A percentile compares a stretch with the other conserved stretches of the same genome.
Conservation (phyloP, 2,113 vertebrate genomes). For the Stomatorhinus ivindoensis region DNA sequence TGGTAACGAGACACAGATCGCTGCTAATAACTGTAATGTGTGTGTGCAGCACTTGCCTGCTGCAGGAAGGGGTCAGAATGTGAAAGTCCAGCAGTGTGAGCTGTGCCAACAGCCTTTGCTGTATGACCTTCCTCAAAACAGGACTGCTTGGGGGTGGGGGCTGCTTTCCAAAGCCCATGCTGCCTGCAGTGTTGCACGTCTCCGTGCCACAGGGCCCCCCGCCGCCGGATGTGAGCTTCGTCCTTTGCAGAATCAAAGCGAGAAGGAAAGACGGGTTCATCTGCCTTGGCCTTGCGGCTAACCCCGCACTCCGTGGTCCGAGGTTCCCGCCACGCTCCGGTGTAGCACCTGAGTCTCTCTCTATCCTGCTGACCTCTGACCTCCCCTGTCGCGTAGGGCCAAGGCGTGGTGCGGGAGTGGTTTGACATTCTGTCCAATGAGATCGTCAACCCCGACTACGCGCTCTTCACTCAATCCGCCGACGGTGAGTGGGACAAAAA, state of each 20-base stretch:
- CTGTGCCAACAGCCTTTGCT: not conserved
- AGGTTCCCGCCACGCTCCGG: not conserved
- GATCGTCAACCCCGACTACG: constrained; percentile 97
- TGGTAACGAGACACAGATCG: not conserved
- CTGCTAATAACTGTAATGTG: not conserved
- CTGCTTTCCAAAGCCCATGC: not conserved
- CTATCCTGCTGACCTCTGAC: constrained; percentile 7
- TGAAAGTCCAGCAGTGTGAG: not conserved
- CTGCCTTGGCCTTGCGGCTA: not conserved
- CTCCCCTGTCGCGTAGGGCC: constrained; percentile 64
- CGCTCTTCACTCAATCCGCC: constrained; percentile 93
- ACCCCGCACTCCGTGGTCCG: too few species aligned
- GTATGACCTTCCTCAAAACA: not conserved
- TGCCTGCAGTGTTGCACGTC: not conserved
- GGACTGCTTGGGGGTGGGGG: not conserved
- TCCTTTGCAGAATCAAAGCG: not conserved
- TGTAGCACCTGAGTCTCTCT: not conserved
- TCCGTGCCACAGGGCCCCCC: not conserved
- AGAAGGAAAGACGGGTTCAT: not conserved
- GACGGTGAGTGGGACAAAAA: constrained; percentile 72
- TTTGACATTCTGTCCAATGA: constrained; percentile 97
- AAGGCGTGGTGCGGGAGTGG: constrained; percentile 97
- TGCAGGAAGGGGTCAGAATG: not conserved
- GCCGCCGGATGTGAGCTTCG: not conserved
- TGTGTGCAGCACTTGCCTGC: not conserved